These are phyloP conservation scores for Rhadina sibilatrix DNA, from an alignment of 2,113 vertebrate species.

Conservation along the genomic window DNA sequence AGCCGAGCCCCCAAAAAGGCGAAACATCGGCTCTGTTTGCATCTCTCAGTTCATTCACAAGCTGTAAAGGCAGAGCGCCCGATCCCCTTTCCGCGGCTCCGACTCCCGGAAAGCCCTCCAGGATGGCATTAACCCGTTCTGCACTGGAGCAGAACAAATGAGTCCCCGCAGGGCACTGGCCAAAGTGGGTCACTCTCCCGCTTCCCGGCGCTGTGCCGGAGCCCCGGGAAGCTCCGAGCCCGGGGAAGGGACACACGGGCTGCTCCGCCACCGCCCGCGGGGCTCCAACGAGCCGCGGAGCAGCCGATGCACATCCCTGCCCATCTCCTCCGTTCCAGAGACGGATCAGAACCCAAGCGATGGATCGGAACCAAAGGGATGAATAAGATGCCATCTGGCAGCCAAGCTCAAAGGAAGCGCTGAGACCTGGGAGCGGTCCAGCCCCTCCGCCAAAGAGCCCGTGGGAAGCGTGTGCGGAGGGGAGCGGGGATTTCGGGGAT, in stretches of 20 bases:
- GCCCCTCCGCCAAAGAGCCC: not conserved
- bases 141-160: not conserved
- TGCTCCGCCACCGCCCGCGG: not conserved
- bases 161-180: not conserved
- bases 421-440: not conserved
- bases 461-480: not conserved
- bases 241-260: not conserved
- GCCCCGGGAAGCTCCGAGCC: not conserved
- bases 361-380: not conserved
- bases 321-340: not conserved
- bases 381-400: not conserved
- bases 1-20: conserved; percentile 11
- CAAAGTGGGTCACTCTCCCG: conserved; percentile 64
- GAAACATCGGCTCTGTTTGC: conserved; percentile 15
- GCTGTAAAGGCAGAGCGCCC: not conserved
- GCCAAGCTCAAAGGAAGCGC: not conserved
- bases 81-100: not conserved
- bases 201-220: not conserved
- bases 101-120: not conserved
- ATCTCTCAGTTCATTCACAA: conserved; percentile 59
- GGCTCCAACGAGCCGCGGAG: not conserved
- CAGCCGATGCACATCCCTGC: not conserved
- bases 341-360: not conserved
- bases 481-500: not conserved
- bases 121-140: conserved; percentile 49